Conservation (phyloP, 2,113 vertebrate genomes). For the Chaenogobius annularis region DNA sequence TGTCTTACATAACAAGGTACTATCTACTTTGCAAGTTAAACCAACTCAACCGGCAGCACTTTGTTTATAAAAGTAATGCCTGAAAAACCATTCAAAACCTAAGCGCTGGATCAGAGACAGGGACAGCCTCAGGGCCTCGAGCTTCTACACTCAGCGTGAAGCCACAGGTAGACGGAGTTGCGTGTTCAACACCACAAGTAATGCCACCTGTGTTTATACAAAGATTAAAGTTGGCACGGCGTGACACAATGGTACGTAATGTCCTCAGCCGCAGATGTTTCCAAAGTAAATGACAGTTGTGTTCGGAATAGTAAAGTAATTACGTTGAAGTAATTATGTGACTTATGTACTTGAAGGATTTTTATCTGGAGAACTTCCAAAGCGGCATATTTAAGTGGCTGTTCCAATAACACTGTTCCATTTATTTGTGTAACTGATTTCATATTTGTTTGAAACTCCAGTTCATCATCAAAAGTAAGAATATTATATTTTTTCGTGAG, state of each 20-base stretch:
- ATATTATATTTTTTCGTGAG: no score
- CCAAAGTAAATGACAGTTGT: not conserved
- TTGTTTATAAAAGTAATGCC: constrained; percentile 6
- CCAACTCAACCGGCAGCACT: constrained; percentile 22
- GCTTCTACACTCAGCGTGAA: not conserved
- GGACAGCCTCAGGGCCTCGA: constrained; percentile 26
- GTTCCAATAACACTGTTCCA: not conserved
- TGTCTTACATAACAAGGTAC: constrained; percentile 5
- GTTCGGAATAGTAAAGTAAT: not conserved
- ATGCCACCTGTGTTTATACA: not conserved
- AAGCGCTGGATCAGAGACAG: constrained; percentile 31
- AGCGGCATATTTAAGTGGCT: not conserved
- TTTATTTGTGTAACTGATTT: no score
- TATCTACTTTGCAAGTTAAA: constrained; percentile 25
- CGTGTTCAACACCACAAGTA: constrained; percentile 25
- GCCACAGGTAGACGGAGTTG: constrained; percentile 11
- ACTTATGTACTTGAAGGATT: no score
- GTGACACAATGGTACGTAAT: not conserved
- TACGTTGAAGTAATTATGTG: not conserved
- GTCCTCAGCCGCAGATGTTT: not conserved
- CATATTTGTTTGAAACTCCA: no score
- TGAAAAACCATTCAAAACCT: constrained; percentile 55
- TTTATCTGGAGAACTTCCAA: not conserved
- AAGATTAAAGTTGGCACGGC: not conserved
- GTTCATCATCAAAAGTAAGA: no score